Base-by-base conservation (phyloP, 2,888 invertebrate species). In the Lottia scabra region DNA sequence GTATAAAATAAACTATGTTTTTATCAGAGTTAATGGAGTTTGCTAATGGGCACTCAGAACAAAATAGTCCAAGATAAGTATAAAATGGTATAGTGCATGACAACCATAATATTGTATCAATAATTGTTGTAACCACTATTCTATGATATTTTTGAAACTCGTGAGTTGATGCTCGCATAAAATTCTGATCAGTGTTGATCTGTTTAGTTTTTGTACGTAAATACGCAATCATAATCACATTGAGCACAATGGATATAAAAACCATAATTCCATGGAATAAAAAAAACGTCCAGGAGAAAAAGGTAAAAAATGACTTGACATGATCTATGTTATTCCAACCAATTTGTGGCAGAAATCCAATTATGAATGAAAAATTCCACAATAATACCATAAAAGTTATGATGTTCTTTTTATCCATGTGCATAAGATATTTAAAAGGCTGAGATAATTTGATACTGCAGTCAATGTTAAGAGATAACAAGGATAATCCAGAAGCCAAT, bases 281-380 rank as follows among this genome's bases (percentile, higher is more conserved):
- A 15, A 85, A 73, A 66, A 83, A 85, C 6, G 65, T 64, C 64
- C 75, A 70, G 23, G 75, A 76, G 70, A 82, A 84, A 68, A 79
- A 86, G 46, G 64, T 44, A 70, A 83, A 82, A 68, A 83, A 80
- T 10, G 75, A 68, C 64, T 80, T 79, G 0, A 73, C 73, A 65
- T 75, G 75, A 16, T 75, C 73, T 23, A 56, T 48, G 27, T 63
- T 65, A 19, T 73, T 79, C 84, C 83, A 86, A 8, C 83, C 84
- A 74, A 85, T 82, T 62, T 82, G 81, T 0, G 87, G 86, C n/a
- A 83, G 70, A 73, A 87, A 87, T 2, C 87, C 86, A 8, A 85
- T 64, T 10, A 87, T 78, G 67, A 87, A 86, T 16, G 86, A 80
- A 10, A 75, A 68, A 68, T 87, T 87, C 86, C 86, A 87, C 43